phyloP scores from a whole-genome alignment of 2,888 invertebrate species.

The Protophormia terraenovae region DNA sequence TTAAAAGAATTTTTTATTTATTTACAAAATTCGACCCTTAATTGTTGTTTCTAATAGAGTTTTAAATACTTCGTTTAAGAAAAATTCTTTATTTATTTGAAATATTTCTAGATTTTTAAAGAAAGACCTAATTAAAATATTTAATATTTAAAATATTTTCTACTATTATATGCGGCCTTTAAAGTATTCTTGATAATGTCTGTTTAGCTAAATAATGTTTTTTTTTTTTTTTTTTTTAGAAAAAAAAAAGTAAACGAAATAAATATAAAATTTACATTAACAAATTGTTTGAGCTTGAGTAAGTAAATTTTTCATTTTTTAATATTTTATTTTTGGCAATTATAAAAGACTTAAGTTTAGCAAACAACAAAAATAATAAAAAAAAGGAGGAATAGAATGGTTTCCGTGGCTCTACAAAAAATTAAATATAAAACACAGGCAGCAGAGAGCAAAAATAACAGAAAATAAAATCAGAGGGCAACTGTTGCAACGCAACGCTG shows the following conservation, averaged over 20 bases:
- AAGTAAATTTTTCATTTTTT: constrained; percentile 35
- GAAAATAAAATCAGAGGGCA: constrained; percentile 57
- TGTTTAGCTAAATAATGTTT: background rate
- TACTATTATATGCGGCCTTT: background rate
- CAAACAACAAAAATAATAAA: background rate
- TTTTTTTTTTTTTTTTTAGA: background rate
- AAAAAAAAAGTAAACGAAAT: constrained; percentile 14
- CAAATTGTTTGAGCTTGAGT: constrained; percentile 56
- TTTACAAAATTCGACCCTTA: no score
- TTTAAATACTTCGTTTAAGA: background rate
- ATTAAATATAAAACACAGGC: background rate
- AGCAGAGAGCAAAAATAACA: constrained; percentile 13
- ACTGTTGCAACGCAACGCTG: constrained; percentile 78
- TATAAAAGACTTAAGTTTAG: constrained; percentile 56
- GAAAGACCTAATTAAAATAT: no score
- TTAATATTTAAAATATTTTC: background rate
- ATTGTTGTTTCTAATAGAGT: background rate
- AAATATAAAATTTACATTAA: constrained; percentile 59
- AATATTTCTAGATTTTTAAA: background rate
- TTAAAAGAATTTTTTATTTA: no score
- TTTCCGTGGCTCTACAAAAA: constrained; percentile 47
- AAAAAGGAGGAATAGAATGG: constrained; percentile 15
- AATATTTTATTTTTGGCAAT: constrained; percentile 46
- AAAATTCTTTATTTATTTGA: background rate
- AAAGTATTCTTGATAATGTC: background rate